These are phyloP conservation scores for Cyprinodon diabolis DNA, from an alignment of 2,797 vertebrate species.

Conservation along the genomic window DNA sequence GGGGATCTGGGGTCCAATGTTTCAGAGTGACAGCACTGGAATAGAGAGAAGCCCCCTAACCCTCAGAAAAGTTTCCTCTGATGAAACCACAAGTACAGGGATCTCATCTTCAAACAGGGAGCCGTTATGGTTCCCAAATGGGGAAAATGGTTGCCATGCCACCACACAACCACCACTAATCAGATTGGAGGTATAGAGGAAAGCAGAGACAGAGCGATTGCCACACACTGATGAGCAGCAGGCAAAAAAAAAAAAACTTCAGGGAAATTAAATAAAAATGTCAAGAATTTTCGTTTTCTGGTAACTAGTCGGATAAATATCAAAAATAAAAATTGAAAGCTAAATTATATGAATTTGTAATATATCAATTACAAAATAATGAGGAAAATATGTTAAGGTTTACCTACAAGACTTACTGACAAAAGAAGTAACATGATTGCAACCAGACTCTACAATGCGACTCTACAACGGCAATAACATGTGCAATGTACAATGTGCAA, in stretches of 20 bases:
- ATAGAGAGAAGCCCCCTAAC: slow-evolving; percentile 78
- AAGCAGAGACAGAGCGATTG: slow-evolving; percentile 48
- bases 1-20: slow-evolving; percentile 17
- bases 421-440: neutral
- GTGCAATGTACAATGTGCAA: too few relatives aligned
- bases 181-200: slow-evolving; percentile 70
- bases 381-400: neutral
- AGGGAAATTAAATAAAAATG: slow-evolving; percentile 47
- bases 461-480: too few relatives aligned
- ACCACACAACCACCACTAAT: slow-evolving; percentile 69
- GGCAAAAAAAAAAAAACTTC: slow-evolving; percentile 28
- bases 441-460: too few relatives aligned
- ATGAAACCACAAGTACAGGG: slow-evolving; percentile 85
- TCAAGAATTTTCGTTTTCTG: slow-evolving; percentile 35
- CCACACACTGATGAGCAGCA: slow-evolving; percentile 71
- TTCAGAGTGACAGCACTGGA: slow-evolving; percentile 64
- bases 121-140: slow-evolving; percentile 83
- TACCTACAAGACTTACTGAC: neutral
- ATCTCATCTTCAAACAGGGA: slow-evolving; percentile 80
- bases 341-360: slow-evolving; percentile 15
- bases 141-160: slow-evolving; percentile 78
- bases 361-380: slow-evolving; percentile 13
- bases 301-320: slow-evolving; percentile 30
- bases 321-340: slow-evolving; percentile 21
- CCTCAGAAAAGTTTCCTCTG: slow-evolving; percentile 73